These are phyloP conservation scores for Isoperla grammatica DNA, from an alignment of 2,888 invertebrate genomes.

Conservation along the genomic window DNA sequence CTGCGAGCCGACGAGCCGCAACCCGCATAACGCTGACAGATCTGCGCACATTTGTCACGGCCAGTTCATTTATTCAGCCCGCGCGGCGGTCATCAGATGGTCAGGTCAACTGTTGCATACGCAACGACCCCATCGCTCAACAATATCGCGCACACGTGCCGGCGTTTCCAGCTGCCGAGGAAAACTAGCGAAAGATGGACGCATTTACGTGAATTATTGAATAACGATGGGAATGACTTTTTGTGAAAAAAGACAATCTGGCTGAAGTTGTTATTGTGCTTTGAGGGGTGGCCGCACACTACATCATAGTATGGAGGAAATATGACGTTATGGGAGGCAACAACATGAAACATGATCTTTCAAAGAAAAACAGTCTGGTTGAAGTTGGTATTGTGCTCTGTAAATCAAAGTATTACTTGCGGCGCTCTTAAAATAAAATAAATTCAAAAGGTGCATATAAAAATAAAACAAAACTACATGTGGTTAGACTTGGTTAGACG, in stretches of 20 bases:
- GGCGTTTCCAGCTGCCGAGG: not conserved
- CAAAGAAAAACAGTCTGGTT: slow-evolving; percentile 2
- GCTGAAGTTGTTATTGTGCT: slow-evolving; percentile 6
- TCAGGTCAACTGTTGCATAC: slow-evolving; percentile 17
- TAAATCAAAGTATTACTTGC: too few species aligned
- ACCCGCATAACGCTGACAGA: not conserved
- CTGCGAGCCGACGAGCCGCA: not conserved
- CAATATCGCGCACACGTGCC: not conserved
- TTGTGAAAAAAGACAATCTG: slow-evolving; percentile 7
- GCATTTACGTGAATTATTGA: slow-evolving; percentile 17
- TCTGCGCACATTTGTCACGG: slow-evolving; percentile 7
- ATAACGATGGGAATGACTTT: slow-evolving; percentile 1
- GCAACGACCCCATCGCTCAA: slow-evolving; percentile 3
- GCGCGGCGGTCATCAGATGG: slow-evolving; percentile 16
- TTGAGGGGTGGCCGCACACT: too few species aligned
- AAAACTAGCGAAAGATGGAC: not conserved
- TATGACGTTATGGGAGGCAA: too few species aligned
- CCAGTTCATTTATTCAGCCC: slow-evolving; percentile 3
- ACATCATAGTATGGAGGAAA: too few species aligned
- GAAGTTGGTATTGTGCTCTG: slow-evolving; percentile 7
- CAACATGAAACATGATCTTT: too few species aligned
- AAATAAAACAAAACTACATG: too few species aligned
- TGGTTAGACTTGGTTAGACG: too few species aligned
- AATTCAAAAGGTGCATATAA: too few species aligned
- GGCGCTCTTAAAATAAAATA: too few species aligned